phyloP scores from a whole-genome alignment of 2,888 invertebrate species.

The Troides helena region DNA sequence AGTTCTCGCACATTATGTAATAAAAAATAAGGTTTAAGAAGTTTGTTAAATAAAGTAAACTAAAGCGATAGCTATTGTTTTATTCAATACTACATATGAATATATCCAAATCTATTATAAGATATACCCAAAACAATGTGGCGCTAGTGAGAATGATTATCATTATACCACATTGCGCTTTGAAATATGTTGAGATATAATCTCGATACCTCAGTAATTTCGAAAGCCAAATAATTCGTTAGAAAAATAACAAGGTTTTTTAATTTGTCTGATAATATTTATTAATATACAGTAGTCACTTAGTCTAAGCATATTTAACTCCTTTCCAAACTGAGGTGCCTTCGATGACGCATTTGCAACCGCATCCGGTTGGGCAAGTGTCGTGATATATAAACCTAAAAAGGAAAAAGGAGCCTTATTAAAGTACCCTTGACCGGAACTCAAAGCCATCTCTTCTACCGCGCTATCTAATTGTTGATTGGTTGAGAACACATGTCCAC shows the following conservation, averaged over 20 bases:
- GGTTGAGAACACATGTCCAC: no score
- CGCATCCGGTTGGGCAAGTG: constrained; percentile 94
- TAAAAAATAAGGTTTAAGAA: constrained; percentile 50
- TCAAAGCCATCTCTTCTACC: no score
- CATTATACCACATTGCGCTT: no score
- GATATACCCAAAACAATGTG: no score
- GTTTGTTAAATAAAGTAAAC: constrained; percentile 71
- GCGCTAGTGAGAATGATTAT: no score
- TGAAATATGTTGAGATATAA: no score
- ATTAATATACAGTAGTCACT: constrained; percentile 14
- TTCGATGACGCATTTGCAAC: constrained; percentile 91
- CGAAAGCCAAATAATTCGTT: not conserved
- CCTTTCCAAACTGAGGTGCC: constrained; percentile 72
- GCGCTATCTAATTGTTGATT: no score
- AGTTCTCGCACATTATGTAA: constrained; percentile 60
- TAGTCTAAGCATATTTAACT: constrained; percentile 44
- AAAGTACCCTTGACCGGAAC: no score
- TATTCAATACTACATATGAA: constrained; percentile 41
- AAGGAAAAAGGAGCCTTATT: constrained; percentile 45
- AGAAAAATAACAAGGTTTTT: not conserved
- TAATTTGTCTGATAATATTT: not conserved
- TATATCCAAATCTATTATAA: not conserved
- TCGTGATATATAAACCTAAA: constrained; percentile 81
- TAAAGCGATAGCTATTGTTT: constrained; percentile 47
- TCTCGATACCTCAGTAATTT: no score